Percentiles rank a stretch among this genome's conserved stretches.
phyloP scores from a whole-genome alignment of 2,888 invertebrate genomes.

The Anarsia innoxiella region DNA sequence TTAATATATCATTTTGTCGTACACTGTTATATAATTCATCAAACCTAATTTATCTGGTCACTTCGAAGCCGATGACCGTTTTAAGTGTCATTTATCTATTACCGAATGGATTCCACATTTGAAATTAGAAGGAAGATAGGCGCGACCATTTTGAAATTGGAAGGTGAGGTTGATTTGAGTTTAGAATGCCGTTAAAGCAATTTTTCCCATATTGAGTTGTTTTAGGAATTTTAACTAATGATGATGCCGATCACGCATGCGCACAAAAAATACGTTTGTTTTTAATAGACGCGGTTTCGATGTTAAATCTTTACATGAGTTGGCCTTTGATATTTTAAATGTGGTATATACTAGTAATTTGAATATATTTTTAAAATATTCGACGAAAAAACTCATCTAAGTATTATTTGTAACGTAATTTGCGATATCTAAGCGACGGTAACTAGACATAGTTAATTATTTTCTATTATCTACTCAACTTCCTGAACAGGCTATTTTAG shows the following conservation, averaged over 20 bases:
- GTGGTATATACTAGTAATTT: no score
- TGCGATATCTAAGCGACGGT: neutral
- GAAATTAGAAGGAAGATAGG: conserved; percentile 23
- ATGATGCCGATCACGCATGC: no score
- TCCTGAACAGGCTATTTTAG: conserved; percentile 37
- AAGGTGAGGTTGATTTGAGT: conserved; percentile 15
- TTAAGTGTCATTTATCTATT: conserved; percentile 40
- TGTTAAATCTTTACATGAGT: no score
- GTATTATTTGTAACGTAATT: conserved; percentile 1
- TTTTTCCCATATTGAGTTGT: neutral
- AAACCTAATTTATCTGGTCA: conserved; percentile 63
- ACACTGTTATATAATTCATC: conserved; percentile 60
- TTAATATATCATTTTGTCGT: conserved; percentile 59
- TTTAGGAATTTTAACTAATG: no score
- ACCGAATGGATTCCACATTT: conserved; percentile 31
- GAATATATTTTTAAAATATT: no score
- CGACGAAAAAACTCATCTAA: no score
- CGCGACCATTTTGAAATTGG: conserved; percentile 16
- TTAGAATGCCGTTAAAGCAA: conserved; percentile 1
- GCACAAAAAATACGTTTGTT: no score
- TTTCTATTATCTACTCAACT: conserved; percentile 43
- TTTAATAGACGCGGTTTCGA: no score
- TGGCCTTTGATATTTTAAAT: no score
- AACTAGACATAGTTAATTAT: conserved; percentile 26
- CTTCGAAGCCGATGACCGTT: conserved; percentile 44